Percentiles rank a stretch among this genome's conserved stretches.
Conservation (phyloP, 2,888 invertebrate genomes). For the Monochamus alternatus region DNA sequence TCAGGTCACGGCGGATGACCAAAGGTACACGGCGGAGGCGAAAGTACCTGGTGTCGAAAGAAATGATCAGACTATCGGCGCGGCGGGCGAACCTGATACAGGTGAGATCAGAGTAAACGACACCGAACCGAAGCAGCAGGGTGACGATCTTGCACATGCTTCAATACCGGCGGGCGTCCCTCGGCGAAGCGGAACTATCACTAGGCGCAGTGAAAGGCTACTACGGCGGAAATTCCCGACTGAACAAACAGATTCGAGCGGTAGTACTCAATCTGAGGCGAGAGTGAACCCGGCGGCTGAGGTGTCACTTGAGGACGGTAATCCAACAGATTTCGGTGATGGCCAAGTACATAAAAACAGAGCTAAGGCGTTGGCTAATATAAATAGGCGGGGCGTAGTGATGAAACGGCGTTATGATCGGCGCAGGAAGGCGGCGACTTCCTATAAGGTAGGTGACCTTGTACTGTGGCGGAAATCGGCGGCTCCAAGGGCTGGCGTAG, state of each 20-base stretch:
- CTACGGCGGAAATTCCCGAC: neutral
- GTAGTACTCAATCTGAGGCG: neutral
- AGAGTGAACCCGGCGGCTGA: neutral
- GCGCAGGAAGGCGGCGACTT: neutral
- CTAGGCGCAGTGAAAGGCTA: neutral
- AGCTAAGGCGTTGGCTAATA: neutral
- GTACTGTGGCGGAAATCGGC: constrained; percentile 3
- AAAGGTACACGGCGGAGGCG: neutral
- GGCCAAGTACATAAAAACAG: neutral
- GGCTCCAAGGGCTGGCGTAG: neutral
- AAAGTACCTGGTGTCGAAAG: neutral
- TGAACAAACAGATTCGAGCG: neutral
- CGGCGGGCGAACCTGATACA: neutral
- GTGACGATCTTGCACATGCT: neutral
- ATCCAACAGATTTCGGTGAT: neutral
- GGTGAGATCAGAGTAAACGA: neutral
- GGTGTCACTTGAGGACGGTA: neutral
- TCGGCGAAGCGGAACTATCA: neutral
- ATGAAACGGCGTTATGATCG: neutral
- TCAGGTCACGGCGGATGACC: neutral
- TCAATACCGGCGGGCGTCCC: neutral
- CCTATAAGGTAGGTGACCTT: neutral
- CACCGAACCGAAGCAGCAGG: neutral
- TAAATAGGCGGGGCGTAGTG: neutral
- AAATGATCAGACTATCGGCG: neutral